Conservation (phyloP, 2,888 invertebrate species). For the Scelioninae gen. 2 region DNA sequence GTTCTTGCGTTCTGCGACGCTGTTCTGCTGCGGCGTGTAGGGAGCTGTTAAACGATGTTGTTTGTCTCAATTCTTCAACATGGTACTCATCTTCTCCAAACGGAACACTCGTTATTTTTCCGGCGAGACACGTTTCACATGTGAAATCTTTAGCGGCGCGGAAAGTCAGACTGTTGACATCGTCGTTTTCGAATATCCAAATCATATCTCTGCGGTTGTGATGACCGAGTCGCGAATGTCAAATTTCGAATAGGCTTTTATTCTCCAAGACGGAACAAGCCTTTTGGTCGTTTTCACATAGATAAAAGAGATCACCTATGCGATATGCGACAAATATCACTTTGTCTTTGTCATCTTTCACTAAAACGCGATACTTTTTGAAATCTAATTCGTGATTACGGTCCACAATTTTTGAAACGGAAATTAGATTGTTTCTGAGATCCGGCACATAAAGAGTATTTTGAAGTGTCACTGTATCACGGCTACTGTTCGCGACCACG, state of each 20-base stretch:
- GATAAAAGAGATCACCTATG: slow-evolving; percentile 23
- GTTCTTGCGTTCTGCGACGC: no score
- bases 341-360: slow-evolving; percentile 8
- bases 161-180: slow-evolving; percentile 15
- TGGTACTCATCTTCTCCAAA: not conserved
- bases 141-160: not conserved
- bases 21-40: no score
- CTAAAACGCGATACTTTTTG: slow-evolving; percentile 9
- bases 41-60: no score
- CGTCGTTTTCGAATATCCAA: slow-evolving; percentile 15
- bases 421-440: slow-evolving; percentile 6
- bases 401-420: slow-evolving; percentile 28
- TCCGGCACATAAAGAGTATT: slow-evolving; percentile 10
- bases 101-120: slow-evolving; percentile 9
- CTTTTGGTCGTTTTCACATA: slow-evolving; percentile 7
- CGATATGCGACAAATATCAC: slow-evolving; percentile 25
- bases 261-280: slow-evolving; percentile 6
- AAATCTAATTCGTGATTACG: slow-evolving; percentile 10
- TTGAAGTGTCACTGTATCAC: no score
- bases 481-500: no score
- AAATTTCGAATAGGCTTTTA: slow-evolving; percentile 1
- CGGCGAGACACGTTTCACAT: slow-evolving; percentile 16
- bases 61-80: no score
- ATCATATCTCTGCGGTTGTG: slow-evolving; percentile 17
- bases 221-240: slow-evolving; percentile 35